These are phyloP conservation scores for Drosophila kepulauana DNA, from an alignment of 1,140 invertebrate genomes.

Conservation along the genomic window DNA sequence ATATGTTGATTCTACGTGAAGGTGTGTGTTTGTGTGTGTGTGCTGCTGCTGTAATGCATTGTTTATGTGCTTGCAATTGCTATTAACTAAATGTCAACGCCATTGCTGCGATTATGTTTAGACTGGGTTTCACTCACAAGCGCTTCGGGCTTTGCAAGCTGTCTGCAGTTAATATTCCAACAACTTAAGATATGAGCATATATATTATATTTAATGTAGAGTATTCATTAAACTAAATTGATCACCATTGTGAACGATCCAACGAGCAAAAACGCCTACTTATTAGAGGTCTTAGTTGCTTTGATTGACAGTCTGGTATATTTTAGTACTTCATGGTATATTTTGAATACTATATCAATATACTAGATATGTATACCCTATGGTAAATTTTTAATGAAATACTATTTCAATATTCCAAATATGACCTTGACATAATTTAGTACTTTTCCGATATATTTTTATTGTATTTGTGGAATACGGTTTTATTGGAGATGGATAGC, in stretches of 20 bases:
- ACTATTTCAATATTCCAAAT: too few species aligned
- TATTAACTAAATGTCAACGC: constrained; percentile 60
- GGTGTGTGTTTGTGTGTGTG: constrained; percentile 34
- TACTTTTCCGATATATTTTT: too few species aligned
- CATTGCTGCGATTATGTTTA: constrained; percentile 45
- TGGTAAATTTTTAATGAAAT: too few species aligned
- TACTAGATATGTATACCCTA: too few species aligned
- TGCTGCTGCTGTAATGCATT: constrained; percentile 47
- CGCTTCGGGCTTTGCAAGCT: not conserved
- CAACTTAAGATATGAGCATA: constrained; percentile 6
- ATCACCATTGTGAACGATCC: not conserved
- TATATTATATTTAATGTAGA: constrained; percentile 3
- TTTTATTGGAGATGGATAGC: too few species aligned
- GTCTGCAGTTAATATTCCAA: constrained; percentile 9
- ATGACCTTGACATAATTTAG: too few species aligned
- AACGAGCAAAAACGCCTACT: too few species aligned
- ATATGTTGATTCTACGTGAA: constrained; percentile 29
- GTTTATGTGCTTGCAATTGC: constrained; percentile 41
- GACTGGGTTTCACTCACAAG: constrained; percentile 25
- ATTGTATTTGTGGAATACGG: too few species aligned
- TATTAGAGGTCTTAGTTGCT: too few species aligned
- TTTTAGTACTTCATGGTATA: too few species aligned
- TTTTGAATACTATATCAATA: too few species aligned
- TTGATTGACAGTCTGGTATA: too few species aligned
- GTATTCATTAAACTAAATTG: constrained; percentile 6